Conservation (phyloP, 2,888 invertebrate genomes). For the Tipula confusa region DNA sequence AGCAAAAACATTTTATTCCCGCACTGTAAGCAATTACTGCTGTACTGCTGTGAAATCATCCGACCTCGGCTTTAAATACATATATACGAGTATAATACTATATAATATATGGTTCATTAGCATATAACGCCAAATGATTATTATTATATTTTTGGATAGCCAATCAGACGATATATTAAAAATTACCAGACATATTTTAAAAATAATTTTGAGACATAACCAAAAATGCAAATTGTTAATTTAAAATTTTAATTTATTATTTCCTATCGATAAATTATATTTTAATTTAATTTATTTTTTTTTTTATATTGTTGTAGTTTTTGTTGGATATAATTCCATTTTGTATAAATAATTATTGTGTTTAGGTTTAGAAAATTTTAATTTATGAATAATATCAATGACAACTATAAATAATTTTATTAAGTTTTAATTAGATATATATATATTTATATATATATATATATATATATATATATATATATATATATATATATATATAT, state of each 20-base stretch:
- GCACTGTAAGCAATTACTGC: too few relatives aligned
- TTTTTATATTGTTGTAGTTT: too few relatives aligned
- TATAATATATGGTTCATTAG: background rate
- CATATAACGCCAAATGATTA: background rate
- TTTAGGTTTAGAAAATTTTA: constrained; percentile 15
- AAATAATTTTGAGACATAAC: background rate
- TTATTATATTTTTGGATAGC: background rate
- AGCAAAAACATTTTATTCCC: too few relatives aligned
- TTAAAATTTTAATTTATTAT: constrained; percentile 25
- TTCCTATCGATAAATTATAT: constrained; percentile 25
- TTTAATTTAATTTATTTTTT: background rate
- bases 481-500: background rate
- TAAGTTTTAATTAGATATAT: background rate
- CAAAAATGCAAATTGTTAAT: background rate
- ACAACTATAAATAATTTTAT: background rate
- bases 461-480: background rate
- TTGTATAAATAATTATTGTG: constrained; percentile 5
- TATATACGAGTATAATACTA: background rate
- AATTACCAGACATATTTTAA: background rate
- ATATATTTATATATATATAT: background rate
- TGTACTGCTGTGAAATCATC: too few relatives aligned
- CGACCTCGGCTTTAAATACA: background rate
- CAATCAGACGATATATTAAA: background rate
- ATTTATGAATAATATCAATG: constrained; percentile 20
- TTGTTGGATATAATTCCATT: background rate